Evolutionary conservation across 2,797 vertebrate genomes (phyloP), one percentile per base, ranked within the genome.

Genomic region (Phalloptychus januarius): DNA sequence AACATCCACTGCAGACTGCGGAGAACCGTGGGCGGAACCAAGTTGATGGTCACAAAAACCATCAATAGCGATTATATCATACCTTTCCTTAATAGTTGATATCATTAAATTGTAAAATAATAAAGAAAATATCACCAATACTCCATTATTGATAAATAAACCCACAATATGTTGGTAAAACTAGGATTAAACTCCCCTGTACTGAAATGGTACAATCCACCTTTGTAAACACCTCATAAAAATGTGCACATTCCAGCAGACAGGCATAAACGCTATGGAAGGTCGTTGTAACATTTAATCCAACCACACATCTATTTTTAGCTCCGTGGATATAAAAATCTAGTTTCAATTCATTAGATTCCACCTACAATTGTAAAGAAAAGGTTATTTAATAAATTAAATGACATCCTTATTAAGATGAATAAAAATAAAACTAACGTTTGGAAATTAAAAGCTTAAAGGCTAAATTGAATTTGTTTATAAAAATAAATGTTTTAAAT

Each of bases 1-100:
- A 93, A 94, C 87, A 83, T 90, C 91, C 91, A 90, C 93, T 91
- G 91, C 93, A 91, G 87, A 90, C 89, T 90, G 92, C 91, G 83
- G 93, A 87, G 82, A 84, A 85, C 50, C 79, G 67, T 71, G 92
- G 95, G 82, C 82, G 42, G 75, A 70, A 94, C 94, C 93, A 96
- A 54, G 1, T 28, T 0, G 5, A 20, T 5, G 4, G 38, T 13
- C 28, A 2, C 0, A 15, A 56, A 48, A 81, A 16, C 3, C 3
- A 7, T 1, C 15, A 0, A 28, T 4, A 46, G 46, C 2, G 1
- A 0, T 31, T 52, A 48, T 81, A 44, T n/a, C 0, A 1, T 4
- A 69, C 46, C 7, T 10, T 54, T 75, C 42, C 16, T 13, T 16
- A 36, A 5, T 2, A 12, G 6, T 1, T 15, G 11, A 45, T 58